These are phyloP conservation scores for Trogon surrucura DNA, from an alignment of 2,113 vertebrate species.

Conservation along the genomic window DNA sequence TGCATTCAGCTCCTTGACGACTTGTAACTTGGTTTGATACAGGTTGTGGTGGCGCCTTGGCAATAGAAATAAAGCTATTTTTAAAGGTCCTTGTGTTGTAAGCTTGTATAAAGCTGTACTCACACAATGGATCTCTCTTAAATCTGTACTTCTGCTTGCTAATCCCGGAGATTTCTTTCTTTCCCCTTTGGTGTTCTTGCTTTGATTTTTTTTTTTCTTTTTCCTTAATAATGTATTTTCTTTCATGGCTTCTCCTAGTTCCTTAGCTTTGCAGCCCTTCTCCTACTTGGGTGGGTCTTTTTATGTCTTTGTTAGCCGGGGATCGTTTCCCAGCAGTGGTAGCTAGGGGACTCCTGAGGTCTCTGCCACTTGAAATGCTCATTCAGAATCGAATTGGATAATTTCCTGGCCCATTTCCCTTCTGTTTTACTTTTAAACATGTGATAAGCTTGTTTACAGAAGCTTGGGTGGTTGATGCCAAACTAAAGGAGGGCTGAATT, in stretches of 20 bases:
- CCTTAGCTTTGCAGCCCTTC: neutral
- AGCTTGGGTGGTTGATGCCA: neutral
- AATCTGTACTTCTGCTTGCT: constrained; percentile 31
- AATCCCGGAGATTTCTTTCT: constrained; percentile 9
- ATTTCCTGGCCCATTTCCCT: constrained; percentile 34
- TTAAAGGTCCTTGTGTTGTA: neutral
- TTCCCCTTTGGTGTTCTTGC: constrained; percentile 11
- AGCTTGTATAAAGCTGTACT: constrained; percentile 30
- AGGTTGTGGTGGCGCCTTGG: constrained; percentile 41
- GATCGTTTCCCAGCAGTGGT: neutral
- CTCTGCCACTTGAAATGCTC: constrained; percentile 3
- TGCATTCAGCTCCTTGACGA: neutral
- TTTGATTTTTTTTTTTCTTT: constrained; percentile 21
- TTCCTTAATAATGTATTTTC: constrained; percentile 31
- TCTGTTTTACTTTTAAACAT: constrained; percentile 27
- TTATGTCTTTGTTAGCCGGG: constrained; percentile 8
- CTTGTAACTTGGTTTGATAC: neutral
- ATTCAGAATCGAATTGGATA: constrained; percentile 11
- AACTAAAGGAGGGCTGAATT: neutral
- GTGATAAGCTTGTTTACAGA: constrained; percentile 33
- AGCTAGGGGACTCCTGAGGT: neutral
- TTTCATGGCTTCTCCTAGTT: constrained; percentile 17
- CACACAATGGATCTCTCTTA: constrained; percentile 31
- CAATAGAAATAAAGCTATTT: constrained; percentile 34
- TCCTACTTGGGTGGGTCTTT: constrained; percentile 46